Evolutionary conservation across 2,797 vertebrate species (phyloP), one percentile per base, ranked within the genome.

Genomic region (Enteromius treurensis): DNA sequence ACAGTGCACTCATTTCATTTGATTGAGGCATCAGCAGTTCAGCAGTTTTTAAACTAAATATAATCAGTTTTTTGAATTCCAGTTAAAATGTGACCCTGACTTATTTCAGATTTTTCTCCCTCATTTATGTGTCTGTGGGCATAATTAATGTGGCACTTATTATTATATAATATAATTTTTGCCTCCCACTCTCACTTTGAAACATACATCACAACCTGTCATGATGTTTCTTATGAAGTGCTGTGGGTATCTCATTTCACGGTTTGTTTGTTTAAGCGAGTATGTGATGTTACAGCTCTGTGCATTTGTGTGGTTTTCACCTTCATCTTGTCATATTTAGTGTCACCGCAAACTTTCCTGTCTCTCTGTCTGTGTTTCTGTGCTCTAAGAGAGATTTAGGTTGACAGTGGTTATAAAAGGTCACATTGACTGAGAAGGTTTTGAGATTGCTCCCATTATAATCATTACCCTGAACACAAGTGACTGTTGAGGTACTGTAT

Each of bases 311-410:
- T n/a, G 37, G 34, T 68, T 29, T 49, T 71, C 69, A 71, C 23
- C 23, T 49, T 49, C 9, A 29, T 49, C 45, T 71, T 49, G 70
- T 51, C 70, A 51, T 51, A 32, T 73, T 73, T 71, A 49, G 69
- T 5, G 7, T 29, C 45, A 19, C 26, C 1, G 9, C 47, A 73
- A 2, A 14, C 42, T 73, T 51, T 19, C 26, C 4, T 3, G 45
- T 73, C 42, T 26, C 14, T 26, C n/a, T 68, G 4, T 68, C 17
- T 71, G 26, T 73, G 45, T 71, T 45, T 71, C 15, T 26, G 14
- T 47, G 14, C 14, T 40, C 65, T n/a, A 40, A 13, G n/a, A 40
- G 8, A 65, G 19, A 15, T 67, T 4, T 65, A 21, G 17, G 8
- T 32, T 64, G 4, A 64, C 60, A 64, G 60, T 40, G 37, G 65